A percentile compares a stretch with the other conserved stretches of the same genome.
These are phyloP conservation scores for Chrysomela aeneicollis DNA, from an alignment of 2,888 invertebrate genomes.

Conservation along the genomic window DNA sequence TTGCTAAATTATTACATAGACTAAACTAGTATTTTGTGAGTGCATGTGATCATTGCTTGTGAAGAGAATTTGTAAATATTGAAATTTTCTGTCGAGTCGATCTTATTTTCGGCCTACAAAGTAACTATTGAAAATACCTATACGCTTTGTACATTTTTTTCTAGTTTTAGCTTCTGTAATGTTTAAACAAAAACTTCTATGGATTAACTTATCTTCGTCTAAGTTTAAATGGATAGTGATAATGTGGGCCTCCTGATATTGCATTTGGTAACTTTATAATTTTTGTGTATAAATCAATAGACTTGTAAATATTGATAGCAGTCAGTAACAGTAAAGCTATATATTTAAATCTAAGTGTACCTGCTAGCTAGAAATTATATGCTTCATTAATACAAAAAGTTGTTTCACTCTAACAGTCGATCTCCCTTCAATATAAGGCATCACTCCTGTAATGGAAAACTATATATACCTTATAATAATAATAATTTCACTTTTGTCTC, in stretches of 20 bases:
- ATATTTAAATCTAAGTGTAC: constrained; percentile 59
- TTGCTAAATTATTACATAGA: constrained; percentile 54
- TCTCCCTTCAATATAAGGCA: too few relatives aligned
- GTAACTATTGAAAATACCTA: constrained; percentile 27
- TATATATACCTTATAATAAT: too few relatives aligned
- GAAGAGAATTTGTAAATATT: constrained; percentile 41
- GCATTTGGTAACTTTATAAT: constrained; percentile 49
- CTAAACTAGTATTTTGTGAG: constrained; percentile 48
- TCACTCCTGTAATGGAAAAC: too few relatives aligned
- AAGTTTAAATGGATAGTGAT: constrained; percentile 46
- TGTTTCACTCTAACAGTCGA: constrained; percentile 34
- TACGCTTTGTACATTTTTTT: constrained; percentile 50
- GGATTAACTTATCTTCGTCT: constrained; percentile 37
- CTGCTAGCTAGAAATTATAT: constrained; percentile 60
- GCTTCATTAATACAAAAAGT: constrained; percentile 52
- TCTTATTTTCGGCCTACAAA: constrained; percentile 4
- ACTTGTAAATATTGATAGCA: constrained; percentile 47
- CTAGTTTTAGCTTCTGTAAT: constrained; percentile 41
- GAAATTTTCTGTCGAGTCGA: constrained; percentile 17
- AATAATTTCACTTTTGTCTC: too few relatives aligned
- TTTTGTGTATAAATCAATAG: constrained; percentile 35
- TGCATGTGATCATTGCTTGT: constrained; percentile 53
- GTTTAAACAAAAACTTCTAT: constrained; percentile 36
- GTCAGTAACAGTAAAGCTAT: constrained; percentile 45
- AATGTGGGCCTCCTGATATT: constrained; percentile 47